Conservation (phyloP, 2,888 invertebrate species). For the Thumatha senex region DNA sequence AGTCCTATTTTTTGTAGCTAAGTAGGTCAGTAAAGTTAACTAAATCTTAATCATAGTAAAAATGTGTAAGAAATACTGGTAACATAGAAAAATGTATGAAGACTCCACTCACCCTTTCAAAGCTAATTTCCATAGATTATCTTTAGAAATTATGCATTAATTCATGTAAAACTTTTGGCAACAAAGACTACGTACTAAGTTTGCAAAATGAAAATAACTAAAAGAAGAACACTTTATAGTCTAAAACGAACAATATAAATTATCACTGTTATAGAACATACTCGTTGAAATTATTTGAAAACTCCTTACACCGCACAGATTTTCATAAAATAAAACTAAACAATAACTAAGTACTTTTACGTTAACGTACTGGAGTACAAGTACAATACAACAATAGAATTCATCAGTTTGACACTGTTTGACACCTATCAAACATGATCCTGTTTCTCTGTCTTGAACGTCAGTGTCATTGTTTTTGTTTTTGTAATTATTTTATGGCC, state of each 20-base stretch:
- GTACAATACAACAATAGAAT: too few relatives aligned
- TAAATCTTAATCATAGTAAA: background rate
- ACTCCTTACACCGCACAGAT: background rate
- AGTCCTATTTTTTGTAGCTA: background rate
- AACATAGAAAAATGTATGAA: slow-evolving; percentile 14
- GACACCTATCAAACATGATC: too few relatives aligned
- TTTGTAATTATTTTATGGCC: too few relatives aligned
- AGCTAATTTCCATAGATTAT: slow-evolving; percentile 51
- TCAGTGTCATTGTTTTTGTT: too few relatives aligned
- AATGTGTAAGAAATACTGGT: background rate
- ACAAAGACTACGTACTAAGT: slow-evolving; percentile 34
- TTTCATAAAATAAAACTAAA: background rate
- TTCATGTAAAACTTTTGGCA: slow-evolving; percentile 25
- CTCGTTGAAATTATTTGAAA: background rate
- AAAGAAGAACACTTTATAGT: too few relatives aligned
- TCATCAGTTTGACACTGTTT: too few relatives aligned
- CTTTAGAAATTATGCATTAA: slow-evolving; percentile 24
- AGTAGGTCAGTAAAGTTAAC: slow-evolving; percentile 17
- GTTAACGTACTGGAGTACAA: too few relatives aligned
- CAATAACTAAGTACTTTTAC: too few relatives aligned
- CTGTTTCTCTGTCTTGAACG: too few relatives aligned
- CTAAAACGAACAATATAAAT: background rate
- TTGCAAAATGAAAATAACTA: slow-evolving; percentile 7
- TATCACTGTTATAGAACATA: background rate
- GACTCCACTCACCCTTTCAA: slow-evolving; percentile 44